A percentile compares a stretch with the other conserved stretches of the same genome.
These are phyloP conservation scores for Ctenopoma kingsleyae DNA, from an alignment of 2,797 vertebrate species.

Conservation along the genomic window DNA sequence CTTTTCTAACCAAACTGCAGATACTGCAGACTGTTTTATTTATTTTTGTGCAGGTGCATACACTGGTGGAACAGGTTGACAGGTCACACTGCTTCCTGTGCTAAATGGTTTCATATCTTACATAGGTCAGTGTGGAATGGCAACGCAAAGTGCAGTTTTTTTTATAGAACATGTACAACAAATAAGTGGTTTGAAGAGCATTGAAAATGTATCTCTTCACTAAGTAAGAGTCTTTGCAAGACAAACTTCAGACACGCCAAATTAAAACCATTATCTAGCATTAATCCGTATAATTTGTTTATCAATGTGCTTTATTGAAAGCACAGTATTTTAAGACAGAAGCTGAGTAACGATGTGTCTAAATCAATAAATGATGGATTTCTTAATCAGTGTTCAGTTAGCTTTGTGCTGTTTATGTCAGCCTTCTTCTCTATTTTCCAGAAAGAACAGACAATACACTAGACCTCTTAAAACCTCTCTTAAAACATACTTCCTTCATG, in stretches of 20 bases:
- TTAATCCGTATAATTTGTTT: neutral
- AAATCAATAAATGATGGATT: slow-evolving; percentile 17
- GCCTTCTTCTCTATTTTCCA: slow-evolving; percentile 27
- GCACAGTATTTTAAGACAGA: slow-evolving; percentile 1
- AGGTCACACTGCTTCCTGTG: slow-evolving; percentile 47
- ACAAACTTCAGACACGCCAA: neutral
- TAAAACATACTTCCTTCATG: neutral
- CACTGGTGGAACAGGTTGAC: slow-evolving; percentile 13
- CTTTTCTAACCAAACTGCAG: slow-evolving; percentile 36
- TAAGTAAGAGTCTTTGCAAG: neutral
- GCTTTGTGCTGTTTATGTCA: neutral
- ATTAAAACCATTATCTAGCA: neutral
- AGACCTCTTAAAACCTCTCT: neutral
- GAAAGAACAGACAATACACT: slow-evolving; percentile 7
- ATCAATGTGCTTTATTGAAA: neutral
- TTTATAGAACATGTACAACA: neutral
- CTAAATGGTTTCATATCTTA: slow-evolving; percentile 59
- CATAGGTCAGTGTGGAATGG: slow-evolving; percentile 20
- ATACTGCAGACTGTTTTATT: slow-evolving; percentile 32
- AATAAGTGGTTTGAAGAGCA: neutral
- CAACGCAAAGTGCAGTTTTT: slow-evolving; percentile 31
- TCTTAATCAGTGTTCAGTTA: slow-evolving; percentile 22
- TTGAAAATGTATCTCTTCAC: neutral
- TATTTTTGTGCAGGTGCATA: slow-evolving; percentile 11
- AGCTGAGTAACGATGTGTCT: neutral